A percentile compares a stretch with the other conserved stretches of the same genome.
Evolutionary conservation across 2,113 vertebrate genomes (phyloP).

Genomic region (Aphyosemion australe): DNA sequence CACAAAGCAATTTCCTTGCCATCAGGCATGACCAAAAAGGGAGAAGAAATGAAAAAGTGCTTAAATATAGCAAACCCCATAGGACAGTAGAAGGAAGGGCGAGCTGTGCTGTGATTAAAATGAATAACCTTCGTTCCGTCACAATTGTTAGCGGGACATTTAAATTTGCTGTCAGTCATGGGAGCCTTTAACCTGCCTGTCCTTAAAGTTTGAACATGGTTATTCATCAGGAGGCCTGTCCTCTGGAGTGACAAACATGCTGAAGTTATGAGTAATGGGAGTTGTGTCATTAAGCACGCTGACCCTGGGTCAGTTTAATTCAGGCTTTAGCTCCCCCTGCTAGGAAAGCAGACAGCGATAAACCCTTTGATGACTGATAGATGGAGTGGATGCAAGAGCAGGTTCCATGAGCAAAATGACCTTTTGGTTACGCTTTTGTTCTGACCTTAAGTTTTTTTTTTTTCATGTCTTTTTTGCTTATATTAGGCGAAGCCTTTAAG

Average conservation of each 20-base stretch:
- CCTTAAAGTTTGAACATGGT: conserved; percentile 43
- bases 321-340: conserved; percentile 26
- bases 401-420: conserved; percentile 60
- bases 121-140: conserved; percentile 74
- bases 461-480: conserved; percentile 17
- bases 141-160: conserved; percentile 56
- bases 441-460: neutral
- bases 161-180: conserved; percentile 22
- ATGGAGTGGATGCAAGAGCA: conserved; percentile 47
- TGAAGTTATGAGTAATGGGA: conserved; percentile 53
- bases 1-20: conserved; percentile 67
- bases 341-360: conserved; percentile 38
- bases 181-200: conserved; percentile 24
- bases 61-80: conserved; percentile 76
- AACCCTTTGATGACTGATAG: conserved; percentile 57
- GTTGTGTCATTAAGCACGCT: conserved; percentile 45
- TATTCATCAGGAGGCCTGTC: conserved; percentile 53
- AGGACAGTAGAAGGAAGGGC: conserved; percentile 62
- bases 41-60: conserved; percentile 67
- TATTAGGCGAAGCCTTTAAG: conserved; percentile 58
- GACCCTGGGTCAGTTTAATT: conserved; percentile 56
- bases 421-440: conserved; percentile 51
- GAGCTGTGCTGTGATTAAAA: conserved; percentile 73
- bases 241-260: conserved; percentile 48
- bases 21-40: conserved; percentile 61